Conservation (phyloP, 2,113 vertebrate genomes). For the Strix uralensis region DNA sequence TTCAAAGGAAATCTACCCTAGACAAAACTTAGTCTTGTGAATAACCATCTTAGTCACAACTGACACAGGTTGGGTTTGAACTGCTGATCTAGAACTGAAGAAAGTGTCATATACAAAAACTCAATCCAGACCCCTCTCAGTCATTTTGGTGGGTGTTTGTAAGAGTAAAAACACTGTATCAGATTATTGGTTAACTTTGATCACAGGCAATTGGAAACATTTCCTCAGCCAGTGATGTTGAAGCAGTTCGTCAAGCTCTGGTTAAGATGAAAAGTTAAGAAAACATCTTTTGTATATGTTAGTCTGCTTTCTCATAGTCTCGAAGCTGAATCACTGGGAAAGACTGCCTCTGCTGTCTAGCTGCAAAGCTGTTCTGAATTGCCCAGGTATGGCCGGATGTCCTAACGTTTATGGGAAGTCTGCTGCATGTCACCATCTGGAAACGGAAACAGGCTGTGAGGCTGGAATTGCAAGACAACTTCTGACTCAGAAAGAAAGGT, state of each 20-base stretch:
- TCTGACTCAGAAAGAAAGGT: background rate
- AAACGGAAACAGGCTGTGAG: background rate
- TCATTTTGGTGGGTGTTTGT: constrained; percentile 20
- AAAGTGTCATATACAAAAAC: background rate
- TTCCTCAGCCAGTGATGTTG: constrained; percentile 28
- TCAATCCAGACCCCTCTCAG: background rate
- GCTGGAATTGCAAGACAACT: background rate
- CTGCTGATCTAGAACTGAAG: background rate
- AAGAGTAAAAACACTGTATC: constrained; percentile 7
- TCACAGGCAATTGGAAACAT: constrained; percentile 37
- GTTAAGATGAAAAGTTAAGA: constrained; percentile 62
- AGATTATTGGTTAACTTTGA: constrained; percentile 31
- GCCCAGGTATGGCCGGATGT: background rate
- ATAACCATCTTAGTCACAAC: constrained; percentile 18
- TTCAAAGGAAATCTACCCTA: constrained; percentile 5
- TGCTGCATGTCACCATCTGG: constrained; percentile 18
- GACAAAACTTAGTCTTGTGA: constrained; percentile 18
- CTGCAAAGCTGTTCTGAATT: background rate
- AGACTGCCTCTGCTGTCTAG: constrained; percentile 42
- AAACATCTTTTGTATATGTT: constrained; percentile 50
- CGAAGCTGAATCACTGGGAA: constrained; percentile 56
- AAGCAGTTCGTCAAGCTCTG: constrained; percentile 30
- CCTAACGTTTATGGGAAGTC: background rate
- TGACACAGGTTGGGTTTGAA: constrained; percentile 18
- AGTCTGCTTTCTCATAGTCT: constrained; percentile 39